Base-by-base conservation (phyloP, 2,888 invertebrate genomes). In the Ganaspis brasiliensis region DNA sequence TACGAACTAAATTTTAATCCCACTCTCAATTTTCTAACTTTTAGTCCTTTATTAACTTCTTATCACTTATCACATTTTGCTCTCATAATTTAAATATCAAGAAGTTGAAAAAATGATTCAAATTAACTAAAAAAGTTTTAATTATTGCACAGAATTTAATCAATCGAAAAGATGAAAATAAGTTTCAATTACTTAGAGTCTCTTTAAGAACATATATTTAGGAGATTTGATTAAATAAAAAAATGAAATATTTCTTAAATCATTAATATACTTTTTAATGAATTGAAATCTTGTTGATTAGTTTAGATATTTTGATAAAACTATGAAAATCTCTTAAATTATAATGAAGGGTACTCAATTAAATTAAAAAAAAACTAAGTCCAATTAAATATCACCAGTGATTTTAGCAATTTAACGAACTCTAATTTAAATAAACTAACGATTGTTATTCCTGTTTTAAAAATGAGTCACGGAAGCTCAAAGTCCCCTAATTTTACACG, bases 51-150 rank as follows among this genome's bases (percentile, higher is more conserved):
- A 52, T 52, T 52, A 52, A 52, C n/a, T 52, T 52, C 19, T 52
- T 52, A 52, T 52, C 52, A 52, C 19, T 52, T 52, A 52, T 52
- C 52, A 52, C 52, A 52, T 52, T 52, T 31, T 31, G n/a, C 19
- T 52, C 52, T 19, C 52, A 52, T 52, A 52, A 52, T 52, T 52
- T 52, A 19, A 52, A 52, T 19, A 52, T 52, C 52, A 52, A 16
- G 52, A 52, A 19, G 16, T 52, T 9, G 52, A 19, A 16, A 52
- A 52, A 52, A 16, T 52, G 52, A 9, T 52, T 49, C n/a, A 5
- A n/a, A n/a, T 45, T 45, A 14, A 45, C 2, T n/a, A n/a, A n/a
- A n/a, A n/a, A n/a, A n/a, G n/a, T n/a, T 45, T 45, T 45, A 14
- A 14, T 45, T 45, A 10, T 14, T 12, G 1, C 12, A 1, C 45